phyloP scores from a whole-genome alignment of 2,888 invertebrate genomes.

The Agrypnus murinus region DNA sequence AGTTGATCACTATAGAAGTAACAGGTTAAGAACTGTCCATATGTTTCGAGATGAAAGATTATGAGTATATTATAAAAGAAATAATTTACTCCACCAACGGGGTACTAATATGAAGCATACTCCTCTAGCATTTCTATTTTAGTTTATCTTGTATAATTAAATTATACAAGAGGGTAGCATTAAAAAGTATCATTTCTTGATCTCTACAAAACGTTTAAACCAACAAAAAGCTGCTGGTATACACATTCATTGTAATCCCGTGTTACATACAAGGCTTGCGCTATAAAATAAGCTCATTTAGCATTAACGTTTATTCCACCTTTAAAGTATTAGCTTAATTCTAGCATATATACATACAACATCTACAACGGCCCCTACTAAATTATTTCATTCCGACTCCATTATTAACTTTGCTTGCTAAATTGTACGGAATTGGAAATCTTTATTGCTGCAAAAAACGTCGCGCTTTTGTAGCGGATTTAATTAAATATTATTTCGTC shows the following conservation, averaged over 20 bases:
- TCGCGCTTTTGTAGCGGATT: conserved; percentile 43
- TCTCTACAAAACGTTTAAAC: too few relatives aligned
- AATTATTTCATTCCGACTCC: conserved; percentile 35
- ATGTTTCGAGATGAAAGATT: too few relatives aligned
- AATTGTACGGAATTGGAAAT: conserved; percentile 41
- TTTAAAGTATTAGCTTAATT: conserved; percentile 31
- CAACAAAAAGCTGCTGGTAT: too few relatives aligned
- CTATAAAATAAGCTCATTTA: conserved; percentile 19
- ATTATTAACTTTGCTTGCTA: conserved; percentile 39
- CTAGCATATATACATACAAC: conserved; percentile 14
- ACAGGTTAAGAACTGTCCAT: too few relatives aligned
- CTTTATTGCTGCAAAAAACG: conserved; percentile 44
- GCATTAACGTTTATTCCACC: conserved; percentile 26
- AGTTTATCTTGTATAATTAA: too few relatives aligned
- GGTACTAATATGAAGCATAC: too few relatives aligned
- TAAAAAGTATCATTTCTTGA: too few relatives aligned
- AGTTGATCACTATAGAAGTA: too few relatives aligned
- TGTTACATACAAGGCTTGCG: conserved; percentile 10
- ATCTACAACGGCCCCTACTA: conserved; percentile 27
- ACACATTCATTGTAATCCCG: conserved; percentile 2
- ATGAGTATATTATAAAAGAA: too few relatives aligned
- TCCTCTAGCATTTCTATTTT: too few relatives aligned
- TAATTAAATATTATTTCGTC: conserved; percentile 48
- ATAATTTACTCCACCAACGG: too few relatives aligned
- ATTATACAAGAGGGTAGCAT: too few relatives aligned